Conservation (phyloP, 2,888 invertebrate species). For the Drosophila monieri region DNA sequence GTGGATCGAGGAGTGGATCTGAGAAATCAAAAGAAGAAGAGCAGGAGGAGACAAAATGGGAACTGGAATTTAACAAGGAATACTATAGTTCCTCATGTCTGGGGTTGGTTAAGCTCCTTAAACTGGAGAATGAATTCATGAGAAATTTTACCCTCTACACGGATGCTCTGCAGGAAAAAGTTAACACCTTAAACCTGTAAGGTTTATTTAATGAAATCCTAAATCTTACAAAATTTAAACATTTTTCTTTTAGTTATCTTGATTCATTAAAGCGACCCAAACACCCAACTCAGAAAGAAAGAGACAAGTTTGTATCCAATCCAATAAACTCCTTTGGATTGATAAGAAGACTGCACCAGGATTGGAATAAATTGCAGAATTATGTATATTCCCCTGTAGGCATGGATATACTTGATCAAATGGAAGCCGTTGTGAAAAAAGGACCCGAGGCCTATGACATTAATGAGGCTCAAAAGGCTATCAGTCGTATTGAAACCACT, state of each 20-base stretch:
- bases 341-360: conserved; percentile 51
- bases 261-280: conserved; percentile 10
- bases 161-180: conserved; percentile 40
- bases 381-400: conserved; percentile 18
- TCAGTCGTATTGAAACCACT: conserved; percentile 50
- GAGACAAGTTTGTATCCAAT: conserved; percentile 46
- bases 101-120: conserved; percentile 34
- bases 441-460: conserved; percentile 37
- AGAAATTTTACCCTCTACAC: conserved; percentile 26
- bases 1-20: background rate
- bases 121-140: conserved; percentile 48
- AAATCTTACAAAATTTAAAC: background rate
- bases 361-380: conserved; percentile 49
- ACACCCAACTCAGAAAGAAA: background rate
- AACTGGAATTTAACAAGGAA: background rate
- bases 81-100: conserved; percentile 41
- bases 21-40: background rate
- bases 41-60: background rate
- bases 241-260: conserved; percentile 36
- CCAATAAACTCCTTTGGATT: conserved; percentile 51
- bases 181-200: conserved; percentile 42
- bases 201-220: background rate
- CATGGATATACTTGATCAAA: background rate
- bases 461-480: conserved; percentile 23
- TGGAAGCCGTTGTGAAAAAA: conserved; percentile 19